A percentile compares a stretch with the other conserved stretches of the same genome.
Evolutionary conservation across 2,888 invertebrate species (phyloP).

Genomic region (Crossocerus cetratus): DNA sequence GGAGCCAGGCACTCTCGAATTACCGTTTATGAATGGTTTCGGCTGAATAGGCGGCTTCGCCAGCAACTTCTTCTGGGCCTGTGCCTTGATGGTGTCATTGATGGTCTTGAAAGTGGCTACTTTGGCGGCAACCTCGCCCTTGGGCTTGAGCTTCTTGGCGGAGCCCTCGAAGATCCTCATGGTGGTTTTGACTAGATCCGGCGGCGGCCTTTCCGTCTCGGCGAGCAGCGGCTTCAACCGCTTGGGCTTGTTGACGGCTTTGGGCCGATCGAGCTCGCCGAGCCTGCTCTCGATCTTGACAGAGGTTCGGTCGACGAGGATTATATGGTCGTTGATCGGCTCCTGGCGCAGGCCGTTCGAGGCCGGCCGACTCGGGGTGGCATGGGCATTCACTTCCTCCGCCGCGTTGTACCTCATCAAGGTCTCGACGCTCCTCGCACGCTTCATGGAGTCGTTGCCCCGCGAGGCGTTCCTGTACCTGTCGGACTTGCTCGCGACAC

Average conservation of each 20-base stretch:
- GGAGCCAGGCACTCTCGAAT: conserved; percentile 66
- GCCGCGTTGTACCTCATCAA: conserved; percentile 82
- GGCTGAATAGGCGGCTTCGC: conserved; percentile 78
- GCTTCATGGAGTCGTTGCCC: conserved; percentile 84
- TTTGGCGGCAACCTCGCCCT: conserved; percentile 82
- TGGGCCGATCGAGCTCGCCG: conserved; percentile 74
- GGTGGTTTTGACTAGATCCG: conserved; percentile 92
- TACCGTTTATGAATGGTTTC: conserved; percentile 76
- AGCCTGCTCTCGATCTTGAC: conserved; percentile 73
- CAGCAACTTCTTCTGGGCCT: conserved; percentile 75
- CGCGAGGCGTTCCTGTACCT: conserved; percentile 79
- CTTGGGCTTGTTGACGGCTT: conserved; percentile 79
- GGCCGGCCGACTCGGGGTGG: conserved; percentile 14
- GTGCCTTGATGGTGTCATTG: conserved; percentile 79
- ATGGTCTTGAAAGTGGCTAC: conserved; percentile 82
- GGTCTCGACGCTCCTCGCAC: conserved; percentile 92
- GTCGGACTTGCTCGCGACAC: conserved; percentile 64
- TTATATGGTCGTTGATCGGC: conserved; percentile 78
- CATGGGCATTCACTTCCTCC: conserved; percentile 43
- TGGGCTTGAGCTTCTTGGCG: conserved; percentile 75
- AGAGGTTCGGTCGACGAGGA: conserved; percentile 73
- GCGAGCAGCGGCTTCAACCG: conserved; percentile 82
- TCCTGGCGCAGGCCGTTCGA: conserved; percentile 66
- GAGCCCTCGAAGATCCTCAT: conserved; percentile 88
- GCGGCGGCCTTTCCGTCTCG: conserved; percentile 90